phyloP scores from a whole-genome alignment of 2,888 invertebrate species.

The Phania funesta region DNA sequence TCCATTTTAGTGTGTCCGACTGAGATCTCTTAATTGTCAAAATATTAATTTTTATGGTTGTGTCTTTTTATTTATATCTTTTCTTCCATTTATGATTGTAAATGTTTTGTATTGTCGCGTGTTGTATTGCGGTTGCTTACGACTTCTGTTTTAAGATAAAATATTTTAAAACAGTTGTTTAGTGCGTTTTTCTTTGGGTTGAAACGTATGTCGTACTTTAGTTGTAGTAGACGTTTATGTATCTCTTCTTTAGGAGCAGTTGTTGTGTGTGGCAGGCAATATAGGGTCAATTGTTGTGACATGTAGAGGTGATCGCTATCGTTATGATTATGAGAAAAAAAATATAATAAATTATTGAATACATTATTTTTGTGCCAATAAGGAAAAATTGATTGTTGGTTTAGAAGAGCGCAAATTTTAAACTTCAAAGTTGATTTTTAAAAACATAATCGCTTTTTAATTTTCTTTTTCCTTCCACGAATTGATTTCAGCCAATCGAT shows the following conservation, averaged over 20 bases:
- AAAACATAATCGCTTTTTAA: too few relatives aligned
- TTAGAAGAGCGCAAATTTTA: too few relatives aligned
- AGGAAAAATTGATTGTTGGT: too few relatives aligned
- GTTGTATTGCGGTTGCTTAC: conserved; percentile 6
- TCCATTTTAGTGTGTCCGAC: background rate
- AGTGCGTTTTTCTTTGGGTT: background rate
- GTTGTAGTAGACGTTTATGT: background rate
- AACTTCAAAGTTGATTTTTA: too few relatives aligned
- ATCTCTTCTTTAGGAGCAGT: conserved; percentile 1
- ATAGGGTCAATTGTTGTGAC: background rate
- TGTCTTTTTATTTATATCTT: background rate
- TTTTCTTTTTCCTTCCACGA: too few relatives aligned
- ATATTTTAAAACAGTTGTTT: conserved; percentile 34
- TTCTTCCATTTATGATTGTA: conserved; percentile 1
- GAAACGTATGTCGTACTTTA: background rate
- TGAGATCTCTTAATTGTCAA: conserved; percentile 13
- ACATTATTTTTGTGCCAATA: too few relatives aligned
- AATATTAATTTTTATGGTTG: conserved; percentile 30
- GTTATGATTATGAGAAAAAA: too few relatives aligned
- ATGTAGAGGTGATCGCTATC: too few relatives aligned
- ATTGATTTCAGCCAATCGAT: too few relatives aligned
- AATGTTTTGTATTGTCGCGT: conserved; percentile 19
- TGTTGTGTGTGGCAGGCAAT: too few relatives aligned
- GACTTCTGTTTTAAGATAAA: conserved; percentile 13
- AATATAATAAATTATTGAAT: too few relatives aligned